Conservation (phyloP, 2,888 invertebrate genomes). For the Panopea generosa region DNA sequence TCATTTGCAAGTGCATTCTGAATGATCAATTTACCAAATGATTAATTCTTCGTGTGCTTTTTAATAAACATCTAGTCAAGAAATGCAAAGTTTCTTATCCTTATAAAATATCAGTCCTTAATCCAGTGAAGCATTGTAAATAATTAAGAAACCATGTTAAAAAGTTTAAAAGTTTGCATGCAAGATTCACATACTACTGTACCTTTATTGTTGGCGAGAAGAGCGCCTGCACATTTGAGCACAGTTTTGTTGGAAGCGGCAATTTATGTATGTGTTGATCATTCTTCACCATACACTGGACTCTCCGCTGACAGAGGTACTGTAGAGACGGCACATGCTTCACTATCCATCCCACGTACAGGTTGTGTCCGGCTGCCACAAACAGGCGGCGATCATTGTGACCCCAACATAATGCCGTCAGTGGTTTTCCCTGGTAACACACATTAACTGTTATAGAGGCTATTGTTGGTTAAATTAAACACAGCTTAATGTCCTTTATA, state of each 20-base stretch:
- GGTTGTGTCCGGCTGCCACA: constrained; percentile 94
- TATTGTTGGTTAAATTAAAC: too few species aligned
- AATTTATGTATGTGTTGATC: constrained; percentile 92
- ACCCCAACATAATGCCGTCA: constrained; percentile 98
- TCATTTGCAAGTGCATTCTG: too few species aligned
- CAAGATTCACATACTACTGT: too few species aligned
- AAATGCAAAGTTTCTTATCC: too few species aligned
- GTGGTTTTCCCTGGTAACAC: constrained; percentile 87
- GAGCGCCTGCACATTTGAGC: constrained; percentile 75
- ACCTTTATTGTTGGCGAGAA: constrained; percentile 94
- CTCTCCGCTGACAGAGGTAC: constrained; percentile 92
- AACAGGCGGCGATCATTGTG: constrained; percentile 98
- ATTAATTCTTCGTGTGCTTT: too few species aligned
- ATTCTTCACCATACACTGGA: constrained; percentile 85
- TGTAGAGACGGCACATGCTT: constrained; percentile 95
- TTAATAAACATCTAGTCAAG: too few species aligned
- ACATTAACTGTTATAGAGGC: background rate
- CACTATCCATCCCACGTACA: constrained; percentile 97
- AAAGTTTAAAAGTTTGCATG: too few species aligned
- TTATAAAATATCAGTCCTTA: too few species aligned
- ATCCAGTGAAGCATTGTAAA: too few species aligned
- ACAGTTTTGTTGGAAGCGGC: constrained; percentile 94
- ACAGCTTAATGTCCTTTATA: too few species aligned
- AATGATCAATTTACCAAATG: too few species aligned
- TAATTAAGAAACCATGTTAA: too few species aligned